Evolutionary conservation across 2,888 invertebrate species (phyloP), one percentile per base, ranked within the genome.

Genomic region (Pachymerium ferrugineum): DNA sequence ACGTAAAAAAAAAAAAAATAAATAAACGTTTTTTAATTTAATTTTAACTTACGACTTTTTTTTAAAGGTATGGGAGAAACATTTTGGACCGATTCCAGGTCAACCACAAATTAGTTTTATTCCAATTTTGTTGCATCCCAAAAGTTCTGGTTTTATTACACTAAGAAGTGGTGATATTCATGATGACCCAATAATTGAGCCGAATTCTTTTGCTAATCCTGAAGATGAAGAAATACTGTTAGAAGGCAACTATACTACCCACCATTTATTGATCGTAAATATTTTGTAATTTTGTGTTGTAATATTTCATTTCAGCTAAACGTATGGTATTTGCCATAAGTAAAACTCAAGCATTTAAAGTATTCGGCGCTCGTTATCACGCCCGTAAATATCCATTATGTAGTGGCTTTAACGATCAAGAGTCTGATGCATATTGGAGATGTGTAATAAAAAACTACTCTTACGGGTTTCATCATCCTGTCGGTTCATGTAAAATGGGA

Each of bases 131-230:
- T 33, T 73, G 8, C 73, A 73, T 67, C 73, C 73, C 62, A 73
- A 73, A 22, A 73, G 73, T 28, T 22, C 6, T 8, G 73, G 73
- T 22, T 67, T 30, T 19, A 33, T 73, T 25, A 86, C 88, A 76
- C 83, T 97, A 28, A 86, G 87, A 74, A 90, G 90, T 75, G 88
- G 88, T 0, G 92, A 95, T 83, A 97, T 97, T 0, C 90, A 90
- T 78, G 89, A 92, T 72, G 90, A 90, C 79, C 97, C 97, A 0
- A 81, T 90, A 31, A 93, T 98, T 81, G 89, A 97, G 82, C 92
- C 97, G 1, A 94, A 96, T 80, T 98, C 98, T 81, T 91, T 96
- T 78, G 89, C 89, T 76, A 89, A 94, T 81, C 89, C 90, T 0
- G 81, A 86, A 74, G 94, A 91, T 81, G 89, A 92, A 0, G 87